Percentiles rank a stretch among this genome's conserved stretches.
phyloP scores from a whole-genome alignment of 1,140 invertebrate genomes.

The Drosophila serrata region DNA sequence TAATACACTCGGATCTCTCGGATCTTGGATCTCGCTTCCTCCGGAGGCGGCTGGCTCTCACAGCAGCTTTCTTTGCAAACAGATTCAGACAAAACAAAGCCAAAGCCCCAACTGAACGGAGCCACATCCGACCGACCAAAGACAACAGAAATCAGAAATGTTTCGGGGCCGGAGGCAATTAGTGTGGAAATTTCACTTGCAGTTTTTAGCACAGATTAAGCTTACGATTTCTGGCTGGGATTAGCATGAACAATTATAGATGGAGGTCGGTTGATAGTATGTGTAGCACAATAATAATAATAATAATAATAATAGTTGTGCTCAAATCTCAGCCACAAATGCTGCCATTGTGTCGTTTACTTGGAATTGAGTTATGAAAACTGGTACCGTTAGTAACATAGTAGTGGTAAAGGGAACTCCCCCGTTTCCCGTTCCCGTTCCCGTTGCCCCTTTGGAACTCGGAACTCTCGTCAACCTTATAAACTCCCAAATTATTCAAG shows the following conservation, averaged over 20 bases:
- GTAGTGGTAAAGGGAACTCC: conserved; percentile 25
- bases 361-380: conserved; percentile 35
- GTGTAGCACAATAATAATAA: conserved; percentile 13
- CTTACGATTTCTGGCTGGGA: conserved; percentile 65
- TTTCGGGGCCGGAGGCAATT: conserved; percentile 70
- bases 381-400: conserved; percentile 67
- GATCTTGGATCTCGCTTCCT: conserved; percentile 39
- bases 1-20: conserved; percentile 8
- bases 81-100: conserved; percentile 41
- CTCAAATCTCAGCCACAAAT: conserved; percentile 19
- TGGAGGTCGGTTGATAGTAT: conserved; percentile 72
- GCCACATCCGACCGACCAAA: conserved; percentile 51
- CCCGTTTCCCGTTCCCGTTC: neutral
- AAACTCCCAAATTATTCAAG: conserved; percentile 45
- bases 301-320: conserved; percentile 35
- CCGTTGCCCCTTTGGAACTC: neutral
- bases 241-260: conserved; percentile 79
- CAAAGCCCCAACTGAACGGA: conserved; percentile 2
- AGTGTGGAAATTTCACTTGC: conserved; percentile 81
- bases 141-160: conserved; percentile 68
- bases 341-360: conserved; percentile 42
- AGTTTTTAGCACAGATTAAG: conserved; percentile 70
- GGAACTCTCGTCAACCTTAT: conserved; percentile 7
- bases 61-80: conserved; percentile 78
- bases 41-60: conserved; percentile 43